A percentile compares a stretch with the other conserved stretches of the same genome.
These are phyloP conservation scores for Labeo catla DNA, from an alignment of 2,113 vertebrate species.

Conservation along the genomic window DNA sequence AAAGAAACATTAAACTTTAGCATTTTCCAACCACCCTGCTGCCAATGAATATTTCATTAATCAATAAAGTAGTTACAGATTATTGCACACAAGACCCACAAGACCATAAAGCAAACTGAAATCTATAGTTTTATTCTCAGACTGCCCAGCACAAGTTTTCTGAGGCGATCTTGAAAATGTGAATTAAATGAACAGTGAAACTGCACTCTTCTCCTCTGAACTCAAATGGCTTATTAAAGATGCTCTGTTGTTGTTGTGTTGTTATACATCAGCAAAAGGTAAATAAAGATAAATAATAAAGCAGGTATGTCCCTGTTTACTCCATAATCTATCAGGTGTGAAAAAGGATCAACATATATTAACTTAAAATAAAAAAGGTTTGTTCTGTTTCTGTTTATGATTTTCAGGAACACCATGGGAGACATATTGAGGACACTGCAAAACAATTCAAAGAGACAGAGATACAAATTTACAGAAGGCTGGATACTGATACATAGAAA, in stretches of 20 bases:
- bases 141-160: not conserved
- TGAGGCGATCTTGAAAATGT: not conserved
- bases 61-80: not conserved
- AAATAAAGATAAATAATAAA: no score
- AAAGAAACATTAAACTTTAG: not conserved
- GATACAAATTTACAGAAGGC: not conserved
- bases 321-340: not conserved
- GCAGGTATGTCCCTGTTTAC: not conserved
- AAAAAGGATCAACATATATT: not conserved
- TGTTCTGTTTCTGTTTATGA: not conserved
- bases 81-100: not conserved
- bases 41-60: conserved; percentile 12
- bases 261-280: not conserved
- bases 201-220: not conserved
- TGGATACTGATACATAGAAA: not conserved
- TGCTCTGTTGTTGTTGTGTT: not conserved
- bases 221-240: not conserved
- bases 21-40: not conserved
- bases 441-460: not conserved
- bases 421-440: not conserved
- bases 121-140: not conserved
- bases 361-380: not conserved
- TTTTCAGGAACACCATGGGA: not conserved
- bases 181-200: not conserved
- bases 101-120: not conserved